phyloP scores from a whole-genome alignment of 2,888 invertebrate genomes.

The Phalangium opilio region DNA sequence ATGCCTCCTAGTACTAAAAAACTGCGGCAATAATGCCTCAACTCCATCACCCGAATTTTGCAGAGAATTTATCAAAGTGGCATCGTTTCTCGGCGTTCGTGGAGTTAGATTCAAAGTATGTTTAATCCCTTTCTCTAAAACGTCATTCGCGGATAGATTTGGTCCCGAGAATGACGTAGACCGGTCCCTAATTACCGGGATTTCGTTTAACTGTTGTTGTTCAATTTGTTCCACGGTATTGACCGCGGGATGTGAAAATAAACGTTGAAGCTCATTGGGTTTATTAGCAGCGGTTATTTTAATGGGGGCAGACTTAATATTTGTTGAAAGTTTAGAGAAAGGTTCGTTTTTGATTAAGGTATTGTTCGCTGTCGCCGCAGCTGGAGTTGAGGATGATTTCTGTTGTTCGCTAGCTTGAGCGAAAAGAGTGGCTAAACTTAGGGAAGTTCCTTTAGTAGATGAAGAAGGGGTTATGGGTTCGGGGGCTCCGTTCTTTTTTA shows the following conservation, averaged over 20 bases:
- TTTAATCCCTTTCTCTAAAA: neutral
- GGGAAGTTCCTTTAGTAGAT: conserved; percentile 7
- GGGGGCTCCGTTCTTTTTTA: too few relatives aligned
- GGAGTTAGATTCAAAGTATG: neutral
- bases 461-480: conserved; percentile 5
- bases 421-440: conserved; percentile 19
- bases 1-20: too few relatives aligned
- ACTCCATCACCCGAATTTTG: too few relatives aligned
- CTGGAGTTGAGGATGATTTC: neutral
- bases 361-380: neutral
- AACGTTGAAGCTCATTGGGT: conserved; percentile 44
- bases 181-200: neutral
- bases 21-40: too few relatives aligned
- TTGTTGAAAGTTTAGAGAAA: conserved; percentile 4
- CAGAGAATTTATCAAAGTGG: too few relatives aligned
- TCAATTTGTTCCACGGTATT: conserved; percentile 76
- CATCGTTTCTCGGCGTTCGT: conserved; percentile 11
- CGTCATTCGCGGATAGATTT: neutral
- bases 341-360: neutral
- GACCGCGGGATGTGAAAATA: conserved; percentile 70
- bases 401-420: conserved; percentile 9
- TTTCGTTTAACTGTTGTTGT: conserved; percentile 47
- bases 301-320: conserved; percentile 6
- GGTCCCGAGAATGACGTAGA: neutral
- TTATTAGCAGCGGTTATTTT: conserved; percentile 11